phyloP scores from a whole-genome alignment of 2,888 invertebrate species.

The Nyleta sp. region DNA sequence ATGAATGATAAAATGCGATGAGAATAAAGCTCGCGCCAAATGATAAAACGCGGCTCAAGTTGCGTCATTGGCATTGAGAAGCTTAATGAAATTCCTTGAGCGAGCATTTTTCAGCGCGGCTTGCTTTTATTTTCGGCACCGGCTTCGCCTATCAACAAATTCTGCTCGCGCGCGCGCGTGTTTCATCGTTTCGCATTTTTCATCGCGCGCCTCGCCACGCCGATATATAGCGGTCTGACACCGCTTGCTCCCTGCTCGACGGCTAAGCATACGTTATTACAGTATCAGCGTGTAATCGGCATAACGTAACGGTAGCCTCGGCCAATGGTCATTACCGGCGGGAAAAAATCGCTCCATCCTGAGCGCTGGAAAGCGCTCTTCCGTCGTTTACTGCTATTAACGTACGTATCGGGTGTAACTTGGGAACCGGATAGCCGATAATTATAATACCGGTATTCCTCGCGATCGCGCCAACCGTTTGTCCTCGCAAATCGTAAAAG shows the following conservation, averaged over 20 bases:
- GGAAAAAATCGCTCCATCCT: slow-evolving; percentile 56
- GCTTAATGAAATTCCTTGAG: slow-evolving; percentile 36
- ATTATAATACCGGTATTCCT: slow-evolving; percentile 64
- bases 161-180: slow-evolving; percentile 33
- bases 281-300: slow-evolving; percentile 61
- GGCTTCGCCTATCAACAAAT: slow-evolving; percentile 38
- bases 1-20: background rate
- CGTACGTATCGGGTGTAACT: slow-evolving; percentile 63
- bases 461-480: slow-evolving; percentile 53
- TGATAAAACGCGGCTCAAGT: slow-evolving; percentile 26
- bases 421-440: slow-evolving; percentile 64
- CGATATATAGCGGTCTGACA: slow-evolving; percentile 52
- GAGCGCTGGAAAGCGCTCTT: slow-evolving; percentile 61
- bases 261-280: slow-evolving; percentile 61
- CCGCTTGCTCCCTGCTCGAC: slow-evolving; percentile 46
- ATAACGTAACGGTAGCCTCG: slow-evolving; percentile 64
- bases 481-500: slow-evolving; percentile 61
- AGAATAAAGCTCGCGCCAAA: slow-evolving; percentile 1
- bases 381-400: slow-evolving; percentile 61
- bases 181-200: slow-evolving; percentile 47
- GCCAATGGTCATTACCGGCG: slow-evolving; percentile 54
- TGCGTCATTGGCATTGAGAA: slow-evolving; percentile 25
- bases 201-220: slow-evolving; percentile 21
- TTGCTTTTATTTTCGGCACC: slow-evolving; percentile 25
- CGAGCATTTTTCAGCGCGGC: slow-evolving; percentile 26